Base-by-base conservation (phyloP, 2,888 invertebrate genomes). In the Mythimna pallens region DNA sequence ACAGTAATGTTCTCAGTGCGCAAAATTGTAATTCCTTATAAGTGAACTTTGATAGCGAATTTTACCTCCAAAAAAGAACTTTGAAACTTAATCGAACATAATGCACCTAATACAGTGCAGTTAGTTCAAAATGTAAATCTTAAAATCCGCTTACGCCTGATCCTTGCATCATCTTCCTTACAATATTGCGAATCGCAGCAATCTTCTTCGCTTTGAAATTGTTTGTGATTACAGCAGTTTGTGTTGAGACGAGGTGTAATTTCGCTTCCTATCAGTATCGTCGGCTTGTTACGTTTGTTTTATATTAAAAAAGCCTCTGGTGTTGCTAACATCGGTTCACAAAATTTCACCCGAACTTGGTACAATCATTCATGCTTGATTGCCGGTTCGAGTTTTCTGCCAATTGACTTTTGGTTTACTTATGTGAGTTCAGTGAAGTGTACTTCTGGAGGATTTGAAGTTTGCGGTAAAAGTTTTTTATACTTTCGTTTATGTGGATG, bases 221-320 rank as follows among this genome's bases (percentile, higher is more conserved):
- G 93, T 93, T 93, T 93, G 91, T 92, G 92, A 93, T 94, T 93
- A 92, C 92, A 90, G 86, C 92, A 89, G 91, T 92, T 91, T 89
- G 89, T 86, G 89, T 88, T 77, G 88, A 86, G 87, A 86, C 88
- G 89, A 91, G 92, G 90, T 92, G 90, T 93, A 92, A 93, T 93
- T 91, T 89, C 64, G 87, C 89, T 89, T 85, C 86, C 89, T 91
- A 93, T 91, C 89, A 89, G 88, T 85, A 85, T 82, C 77, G 81
- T 82, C 80, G 87, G 77, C 80, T 78, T 82, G 77, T 74, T 81
- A 76, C 84, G 85, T 89, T 87, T 87, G 88, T 87, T 89, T 88
- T 88, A 87, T 92, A 89, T 91, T 91, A 90, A 89, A 90, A 87
- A 87, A 80, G 80, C 83, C 75, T 70, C 66, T 61, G 76, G 85